Evolutionary conservation across 1,140 invertebrate genomes (phyloP).

Genomic region (Drosophila melanogaster): DNA sequence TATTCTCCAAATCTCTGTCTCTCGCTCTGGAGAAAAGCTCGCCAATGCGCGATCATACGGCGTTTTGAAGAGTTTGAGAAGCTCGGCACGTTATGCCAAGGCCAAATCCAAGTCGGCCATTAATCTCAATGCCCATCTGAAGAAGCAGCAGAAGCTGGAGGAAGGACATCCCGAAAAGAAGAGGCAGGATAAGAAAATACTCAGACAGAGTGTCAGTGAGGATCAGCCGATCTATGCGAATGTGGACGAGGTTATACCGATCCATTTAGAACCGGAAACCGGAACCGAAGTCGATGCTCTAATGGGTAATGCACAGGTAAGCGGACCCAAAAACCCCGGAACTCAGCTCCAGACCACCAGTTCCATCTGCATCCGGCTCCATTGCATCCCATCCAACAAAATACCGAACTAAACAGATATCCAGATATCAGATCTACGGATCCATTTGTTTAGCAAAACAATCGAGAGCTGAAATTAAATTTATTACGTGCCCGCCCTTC

Average conservation of each 20-base stretch:
- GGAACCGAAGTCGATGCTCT: slow-evolving; percentile 56
- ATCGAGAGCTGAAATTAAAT: slow-evolving; percentile 49
- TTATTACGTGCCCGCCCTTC: slow-evolving; percentile 59
- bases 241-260: slow-evolving; percentile 49
- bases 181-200: slow-evolving; percentile 18
- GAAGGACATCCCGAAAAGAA: slow-evolving; percentile 6
- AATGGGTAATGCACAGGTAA: slow-evolving; percentile 77
- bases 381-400: slow-evolving; percentile 38
- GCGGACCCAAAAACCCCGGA: slow-evolving; percentile 19
- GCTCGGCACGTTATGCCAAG: slow-evolving; percentile 67
- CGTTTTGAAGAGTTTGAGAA: slow-evolving; percentile 68
- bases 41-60: slow-evolving; percentile 71
- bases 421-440: slow-evolving; percentile 9
- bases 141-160: slow-evolving; percentile 63
- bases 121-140: slow-evolving; percentile 68
- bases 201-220: slow-evolving; percentile 31
- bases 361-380: slow-evolving; percentile 42
- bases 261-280: slow-evolving; percentile 13
- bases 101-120: slow-evolving; percentile 71
- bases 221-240: slow-evolving; percentile 64
- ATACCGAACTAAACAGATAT: slow-evolving; percentile 18
- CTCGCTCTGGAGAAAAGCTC: slow-evolving; percentile 50
- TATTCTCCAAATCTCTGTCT: slow-evolving; percentile 16
- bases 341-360: slow-evolving; percentile 25
- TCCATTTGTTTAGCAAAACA: slow-evolving; percentile 39